Conservation (phyloP, 1,140 invertebrate species). For the Pachypsylla venusta region DNA sequence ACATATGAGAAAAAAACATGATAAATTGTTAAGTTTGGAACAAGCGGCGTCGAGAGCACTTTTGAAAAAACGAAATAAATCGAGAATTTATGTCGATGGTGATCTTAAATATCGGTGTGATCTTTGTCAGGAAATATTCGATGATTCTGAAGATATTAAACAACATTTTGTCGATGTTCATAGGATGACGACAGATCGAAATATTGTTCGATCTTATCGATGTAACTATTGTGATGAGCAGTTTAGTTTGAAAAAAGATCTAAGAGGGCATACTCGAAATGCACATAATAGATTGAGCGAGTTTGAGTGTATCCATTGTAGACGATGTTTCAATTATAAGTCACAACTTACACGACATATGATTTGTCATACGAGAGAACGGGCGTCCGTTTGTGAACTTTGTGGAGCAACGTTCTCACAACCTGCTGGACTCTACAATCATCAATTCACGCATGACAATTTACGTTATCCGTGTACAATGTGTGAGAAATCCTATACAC, state of each 20-base stretch:
- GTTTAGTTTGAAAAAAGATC: neutral
- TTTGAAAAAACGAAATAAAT: neutral
- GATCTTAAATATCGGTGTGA: neutral
- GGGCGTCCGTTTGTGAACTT: conserved; percentile 34
- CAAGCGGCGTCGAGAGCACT: neutral
- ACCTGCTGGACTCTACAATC: neutral
- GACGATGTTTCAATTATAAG: neutral
- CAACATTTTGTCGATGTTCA: neutral
- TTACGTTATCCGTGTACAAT: neutral
- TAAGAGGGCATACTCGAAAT: neutral
- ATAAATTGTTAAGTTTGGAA: neutral
- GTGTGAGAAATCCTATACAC: conserved; percentile 1
- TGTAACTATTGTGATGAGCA: neutral
- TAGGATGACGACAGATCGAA: neutral
- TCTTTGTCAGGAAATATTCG: neutral
- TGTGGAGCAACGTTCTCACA: conserved; percentile 37
- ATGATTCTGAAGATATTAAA: neutral
- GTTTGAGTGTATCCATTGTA: neutral
- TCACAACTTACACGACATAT: conserved; percentile 34
- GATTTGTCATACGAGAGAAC: conserved; percentile 38
- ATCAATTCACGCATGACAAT: conserved; percentile 1
- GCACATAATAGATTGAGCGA: neutral
- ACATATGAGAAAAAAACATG: neutral
- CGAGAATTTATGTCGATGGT: neutral
- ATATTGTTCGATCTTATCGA: neutral